These are phyloP conservation scores for Gambusia yucatana DNA, from an alignment of 2,797 vertebrate genomes.

Conservation along the genomic window DNA sequence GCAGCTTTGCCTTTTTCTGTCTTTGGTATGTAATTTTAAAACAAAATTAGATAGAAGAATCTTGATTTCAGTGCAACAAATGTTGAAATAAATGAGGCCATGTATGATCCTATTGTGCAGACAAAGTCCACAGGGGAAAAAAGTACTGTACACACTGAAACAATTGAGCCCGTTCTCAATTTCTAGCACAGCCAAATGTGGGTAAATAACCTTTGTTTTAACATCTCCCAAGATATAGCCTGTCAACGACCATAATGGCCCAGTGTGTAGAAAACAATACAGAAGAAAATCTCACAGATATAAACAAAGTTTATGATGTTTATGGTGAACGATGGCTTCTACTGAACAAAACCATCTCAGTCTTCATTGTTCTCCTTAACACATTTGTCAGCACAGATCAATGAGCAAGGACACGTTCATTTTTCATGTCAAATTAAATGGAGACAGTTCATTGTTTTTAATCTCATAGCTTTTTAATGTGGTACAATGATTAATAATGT, in stretches of 20 bases:
- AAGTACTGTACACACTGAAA: background rate
- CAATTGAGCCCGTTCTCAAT: background rate
- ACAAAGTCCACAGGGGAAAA: background rate
- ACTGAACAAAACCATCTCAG: slow-evolving; percentile 15
- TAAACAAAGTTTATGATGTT: slow-evolving; percentile 27
- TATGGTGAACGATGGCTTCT: slow-evolving; percentile 25
- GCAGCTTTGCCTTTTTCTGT: slow-evolving; percentile 16
- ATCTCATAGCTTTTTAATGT: background rate
- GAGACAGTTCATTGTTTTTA: background rate
- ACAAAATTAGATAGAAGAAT: slow-evolving; percentile 18
- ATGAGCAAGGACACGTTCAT: background rate
- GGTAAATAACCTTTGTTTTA: slow-evolving; percentile 20
- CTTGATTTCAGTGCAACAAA: background rate
- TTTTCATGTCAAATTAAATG: slow-evolving; percentile 3
- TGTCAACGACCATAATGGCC: slow-evolving; percentile 17
- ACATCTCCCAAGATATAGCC: slow-evolving; percentile 16
- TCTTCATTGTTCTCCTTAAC: slow-evolving; percentile 31
- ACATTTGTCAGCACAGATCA: slow-evolving; percentile 15
- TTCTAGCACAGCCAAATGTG: background rate
- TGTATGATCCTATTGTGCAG: background rate
- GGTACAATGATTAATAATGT: background rate
- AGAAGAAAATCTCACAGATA: slow-evolving; percentile 18
- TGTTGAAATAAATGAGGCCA: background rate
- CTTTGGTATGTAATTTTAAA: slow-evolving; percentile 2
- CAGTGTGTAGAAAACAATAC: slow-evolving; percentile 28